Evolutionary conservation across 2,888 invertebrate genomes (phyloP).

Genomic region (Aphodius granarius): DNA sequence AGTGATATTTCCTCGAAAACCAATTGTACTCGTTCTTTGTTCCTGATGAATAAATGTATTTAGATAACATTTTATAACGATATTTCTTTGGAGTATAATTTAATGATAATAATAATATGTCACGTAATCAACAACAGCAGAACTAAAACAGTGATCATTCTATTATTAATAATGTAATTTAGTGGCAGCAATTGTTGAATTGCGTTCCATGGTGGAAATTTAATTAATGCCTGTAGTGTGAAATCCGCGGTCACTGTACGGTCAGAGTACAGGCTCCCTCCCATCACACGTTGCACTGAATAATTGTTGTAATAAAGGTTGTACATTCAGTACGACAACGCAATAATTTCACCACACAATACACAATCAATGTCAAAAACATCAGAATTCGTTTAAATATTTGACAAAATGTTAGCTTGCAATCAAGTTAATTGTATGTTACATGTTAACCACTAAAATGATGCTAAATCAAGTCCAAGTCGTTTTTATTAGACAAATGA

Average conservation of each 20-base stretch:
- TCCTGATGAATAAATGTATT: slow-evolving; percentile 57
- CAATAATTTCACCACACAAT: no score
- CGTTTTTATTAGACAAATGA: no score
- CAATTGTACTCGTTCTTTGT: slow-evolving; percentile 76
- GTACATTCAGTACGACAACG: not conserved
- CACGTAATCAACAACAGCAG: not conserved
- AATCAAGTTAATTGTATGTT: no score
- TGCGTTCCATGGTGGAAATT: not conserved
- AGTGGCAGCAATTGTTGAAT: not conserved
- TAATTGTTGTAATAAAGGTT: not conserved
- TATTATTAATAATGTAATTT: not conserved
- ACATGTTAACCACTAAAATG: no score
- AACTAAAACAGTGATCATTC: not conserved
- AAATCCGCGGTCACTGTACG: not conserved
- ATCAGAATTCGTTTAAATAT: no score
- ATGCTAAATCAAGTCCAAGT: no score
- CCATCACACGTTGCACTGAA: not conserved
- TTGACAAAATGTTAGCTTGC: no score
- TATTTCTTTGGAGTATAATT: not conserved
- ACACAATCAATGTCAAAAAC: no score
- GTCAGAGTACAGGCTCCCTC: not conserved
- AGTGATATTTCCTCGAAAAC: slow-evolving; percentile 80
- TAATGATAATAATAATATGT: not conserved
- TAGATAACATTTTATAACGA: not conserved
- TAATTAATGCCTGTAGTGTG: not conserved